Conservation (phyloP, 2,113 vertebrate genomes). For the Maccullochella peelii region DNA sequence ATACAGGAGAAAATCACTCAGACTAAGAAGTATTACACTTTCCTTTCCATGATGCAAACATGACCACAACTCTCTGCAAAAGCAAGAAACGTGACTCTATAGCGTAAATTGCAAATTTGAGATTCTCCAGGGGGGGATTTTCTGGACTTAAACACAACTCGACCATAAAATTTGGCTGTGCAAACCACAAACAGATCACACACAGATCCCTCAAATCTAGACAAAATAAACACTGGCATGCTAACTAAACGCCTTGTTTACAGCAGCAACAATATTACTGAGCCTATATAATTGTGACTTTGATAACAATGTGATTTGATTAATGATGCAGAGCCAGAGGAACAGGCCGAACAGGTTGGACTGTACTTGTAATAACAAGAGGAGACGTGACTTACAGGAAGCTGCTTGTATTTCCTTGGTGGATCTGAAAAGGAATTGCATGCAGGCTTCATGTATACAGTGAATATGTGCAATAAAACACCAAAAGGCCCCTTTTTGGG, state of each 20-base stretch:
- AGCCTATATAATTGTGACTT: constrained; percentile 52
- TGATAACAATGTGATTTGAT: constrained; percentile 61
- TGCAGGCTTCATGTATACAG: not conserved
- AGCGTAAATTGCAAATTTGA: not conserved
- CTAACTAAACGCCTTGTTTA: constrained; percentile 62
- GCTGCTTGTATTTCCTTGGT: constrained; percentile 23
- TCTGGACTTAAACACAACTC: not conserved
- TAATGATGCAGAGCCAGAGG: constrained; percentile 56
- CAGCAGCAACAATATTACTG: constrained; percentile 70
- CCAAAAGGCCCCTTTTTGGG: not conserved
- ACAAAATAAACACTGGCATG: constrained; percentile 54
- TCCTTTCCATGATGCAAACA: not conserved
- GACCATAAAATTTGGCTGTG: not conserved
- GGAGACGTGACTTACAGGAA: constrained; percentile 54
- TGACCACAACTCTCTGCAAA: not conserved
- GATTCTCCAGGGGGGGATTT: not conserved
- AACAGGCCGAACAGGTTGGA: constrained; percentile 68
- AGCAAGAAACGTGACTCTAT: not conserved
- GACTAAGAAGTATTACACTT: not conserved
- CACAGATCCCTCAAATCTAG: constrained; percentile 18
- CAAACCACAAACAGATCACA: constrained; percentile 55
- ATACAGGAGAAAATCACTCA: not conserved
- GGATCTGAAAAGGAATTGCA: constrained; percentile 21
- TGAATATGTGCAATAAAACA: not conserved
- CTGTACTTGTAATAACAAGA: constrained; percentile 67